phyloP scores from a whole-genome alignment of 2,797 vertebrate species.

The Zenarchopterus dispar region DNA sequence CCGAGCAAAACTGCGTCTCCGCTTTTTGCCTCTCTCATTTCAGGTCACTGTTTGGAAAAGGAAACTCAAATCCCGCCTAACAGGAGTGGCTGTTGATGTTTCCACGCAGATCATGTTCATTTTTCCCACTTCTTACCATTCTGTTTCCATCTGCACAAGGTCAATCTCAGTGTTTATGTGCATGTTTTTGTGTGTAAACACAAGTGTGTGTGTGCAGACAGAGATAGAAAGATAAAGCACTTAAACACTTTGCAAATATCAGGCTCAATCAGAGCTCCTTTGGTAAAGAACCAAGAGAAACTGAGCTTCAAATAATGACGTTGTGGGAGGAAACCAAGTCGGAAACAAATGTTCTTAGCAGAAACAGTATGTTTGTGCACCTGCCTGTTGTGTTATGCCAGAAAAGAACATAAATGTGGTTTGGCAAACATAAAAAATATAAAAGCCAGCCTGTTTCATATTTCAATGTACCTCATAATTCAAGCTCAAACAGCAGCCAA shows the following conservation, averaged over 20 bases:
- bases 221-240: constrained; percentile 16
- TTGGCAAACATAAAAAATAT: constrained; percentile 23
- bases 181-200: neutral
- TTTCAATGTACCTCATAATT: constrained; percentile 18
- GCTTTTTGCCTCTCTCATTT: constrained; percentile 60
- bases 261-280: constrained; percentile 78
- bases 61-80: constrained; percentile 36
- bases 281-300: constrained; percentile 75
- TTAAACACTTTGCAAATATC: constrained; percentile 74
- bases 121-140: constrained; percentile 8
- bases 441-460: constrained; percentile 21
- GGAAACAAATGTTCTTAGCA: constrained; percentile 41
- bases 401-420: constrained; percentile 21
- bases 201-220: neutral
- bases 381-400: constrained; percentile 44
- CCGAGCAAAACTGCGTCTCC: constrained; percentile 54
- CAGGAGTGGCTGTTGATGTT: constrained; percentile 37
- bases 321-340: constrained; percentile 22
- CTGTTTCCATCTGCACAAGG: constrained; percentile 9
- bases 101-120: constrained; percentile 16
- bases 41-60: constrained; percentile 59
- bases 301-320: constrained; percentile 40
- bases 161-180: neutral
- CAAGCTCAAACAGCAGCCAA: constrained; percentile 8
- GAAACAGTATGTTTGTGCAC: constrained; percentile 56